Conservation (phyloP, 2,797 vertebrate genomes). For the Silurus lanzhouensis region DNA sequence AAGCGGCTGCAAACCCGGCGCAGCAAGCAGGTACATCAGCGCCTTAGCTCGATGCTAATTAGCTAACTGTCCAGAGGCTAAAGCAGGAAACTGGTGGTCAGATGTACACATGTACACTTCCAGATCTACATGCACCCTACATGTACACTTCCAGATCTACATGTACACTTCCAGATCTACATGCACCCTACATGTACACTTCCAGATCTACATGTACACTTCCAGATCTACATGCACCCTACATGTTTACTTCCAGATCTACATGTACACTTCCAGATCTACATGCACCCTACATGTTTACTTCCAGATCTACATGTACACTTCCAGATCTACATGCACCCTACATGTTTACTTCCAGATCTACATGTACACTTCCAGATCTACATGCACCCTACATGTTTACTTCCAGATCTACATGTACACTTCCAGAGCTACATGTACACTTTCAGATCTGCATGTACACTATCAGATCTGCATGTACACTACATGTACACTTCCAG, state of each 20-base stretch:
- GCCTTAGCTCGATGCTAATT: background rate
- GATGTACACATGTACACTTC: background rate
- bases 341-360: background rate
- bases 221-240: background rate
- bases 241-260: background rate
- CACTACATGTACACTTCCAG: background rate
- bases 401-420: background rate
- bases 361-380: background rate
- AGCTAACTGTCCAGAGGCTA: background rate
- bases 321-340: background rate
- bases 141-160: background rate
- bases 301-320: background rate
- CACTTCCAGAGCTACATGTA: background rate
- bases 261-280: no score
- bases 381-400: background rate
- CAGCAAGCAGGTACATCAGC: constrained; percentile 76
- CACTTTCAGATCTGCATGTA: background rate
- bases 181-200: background rate
- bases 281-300: background rate
- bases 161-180: background rate
- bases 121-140: background rate
- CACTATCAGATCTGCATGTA: background rate
- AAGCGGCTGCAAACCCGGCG: constrained; percentile 52
- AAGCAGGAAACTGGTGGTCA: background rate
- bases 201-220: background rate